Conservation (phyloP, 2,797 vertebrate species). For the Danio jaintianensis region DNA sequence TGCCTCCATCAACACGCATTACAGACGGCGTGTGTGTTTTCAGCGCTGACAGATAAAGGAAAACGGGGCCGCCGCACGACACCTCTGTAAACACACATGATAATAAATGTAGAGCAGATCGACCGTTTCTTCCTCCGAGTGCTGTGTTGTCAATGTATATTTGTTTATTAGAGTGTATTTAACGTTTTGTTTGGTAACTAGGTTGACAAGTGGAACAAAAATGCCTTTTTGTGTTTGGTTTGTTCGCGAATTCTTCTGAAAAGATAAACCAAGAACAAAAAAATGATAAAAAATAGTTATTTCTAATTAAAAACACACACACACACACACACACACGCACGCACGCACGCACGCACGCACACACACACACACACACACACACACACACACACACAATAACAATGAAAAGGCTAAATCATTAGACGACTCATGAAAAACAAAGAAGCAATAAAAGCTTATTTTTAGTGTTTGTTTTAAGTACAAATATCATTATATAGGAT, state of each 20-base stretch:
- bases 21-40: conserved; percentile 2
- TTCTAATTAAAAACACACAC: no score
- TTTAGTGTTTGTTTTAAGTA: no score
- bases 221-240: not conserved
- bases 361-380: not conserved
- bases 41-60: conserved; percentile 39
- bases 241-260: not conserved
- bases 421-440: not conserved
- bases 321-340: not conserved
- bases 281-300: not conserved
- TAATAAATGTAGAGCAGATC: conserved; percentile 24
- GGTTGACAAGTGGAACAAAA: conserved; percentile 4
- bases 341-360: not conserved
- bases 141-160: not conserved
- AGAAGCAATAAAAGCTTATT: not conserved
- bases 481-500: no score
- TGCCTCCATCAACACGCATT: conserved; percentile 42
- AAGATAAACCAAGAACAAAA: not conserved
- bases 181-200: not conserved
- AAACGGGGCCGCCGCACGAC: conserved; percentile 2
- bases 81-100: not conserved
- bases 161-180: not conserved
- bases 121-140: conserved; percentile 22
- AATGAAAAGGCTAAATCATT: not conserved
- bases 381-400: not conserved